Conservation (phyloP, 2,888 invertebrate species). For the Maniola hyperantus region DNA sequence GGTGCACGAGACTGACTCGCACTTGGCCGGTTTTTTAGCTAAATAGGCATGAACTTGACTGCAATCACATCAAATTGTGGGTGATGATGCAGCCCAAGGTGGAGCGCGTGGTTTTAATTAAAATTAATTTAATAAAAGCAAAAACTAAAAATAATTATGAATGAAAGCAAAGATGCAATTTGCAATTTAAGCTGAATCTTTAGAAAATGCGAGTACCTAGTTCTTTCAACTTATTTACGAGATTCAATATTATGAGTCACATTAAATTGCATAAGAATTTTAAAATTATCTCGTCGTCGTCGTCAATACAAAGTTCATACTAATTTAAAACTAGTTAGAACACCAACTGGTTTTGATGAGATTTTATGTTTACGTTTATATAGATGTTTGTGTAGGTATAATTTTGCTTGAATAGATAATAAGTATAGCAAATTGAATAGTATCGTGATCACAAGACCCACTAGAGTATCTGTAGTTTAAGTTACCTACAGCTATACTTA, state of each 20-base stretch:
- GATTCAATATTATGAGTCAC: background rate
- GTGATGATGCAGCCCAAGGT: too few species aligned
- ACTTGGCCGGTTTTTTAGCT: too few species aligned
- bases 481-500: too few species aligned
- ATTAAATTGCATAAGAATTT: background rate
- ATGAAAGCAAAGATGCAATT: background rate
- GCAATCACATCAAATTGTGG: too few species aligned
- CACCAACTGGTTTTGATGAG: conserved; percentile 6
- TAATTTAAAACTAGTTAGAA: conserved; percentile 10
- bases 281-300: background rate
- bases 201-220: background rate
- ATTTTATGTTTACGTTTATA: conserved; percentile 8
- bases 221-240: background rate
- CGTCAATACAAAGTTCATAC: conserved; percentile 7
- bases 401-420: background rate
- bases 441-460: background rate
- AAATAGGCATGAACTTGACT: too few species aligned
- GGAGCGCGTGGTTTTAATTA: too few species aligned
- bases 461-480: too few species aligned
- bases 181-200: background rate
- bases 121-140: too few species aligned
- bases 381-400: background rate
- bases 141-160: background rate
- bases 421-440: too few species aligned
- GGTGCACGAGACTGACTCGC: too few species aligned